phyloP scores from a whole-genome alignment of 2,797 vertebrate species.

The Coregonus suidteri region DNA sequence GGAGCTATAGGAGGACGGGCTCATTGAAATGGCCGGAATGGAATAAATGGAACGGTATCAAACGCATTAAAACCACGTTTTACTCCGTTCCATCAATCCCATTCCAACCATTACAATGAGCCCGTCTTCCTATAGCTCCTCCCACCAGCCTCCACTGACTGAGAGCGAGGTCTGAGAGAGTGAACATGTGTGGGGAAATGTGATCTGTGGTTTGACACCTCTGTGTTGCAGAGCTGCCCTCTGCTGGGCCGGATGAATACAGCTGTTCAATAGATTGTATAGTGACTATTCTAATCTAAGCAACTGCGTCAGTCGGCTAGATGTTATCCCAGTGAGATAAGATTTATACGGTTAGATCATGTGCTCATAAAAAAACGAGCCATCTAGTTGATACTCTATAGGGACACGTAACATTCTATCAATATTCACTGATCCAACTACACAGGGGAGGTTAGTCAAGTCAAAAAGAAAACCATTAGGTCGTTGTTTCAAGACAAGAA shows the following conservation, averaged over 20 bases:
- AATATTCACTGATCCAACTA: not conserved
- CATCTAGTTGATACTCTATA: not conserved
- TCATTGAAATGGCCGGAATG: too few relatives aligned
- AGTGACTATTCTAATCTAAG: slow-evolving; percentile 3
- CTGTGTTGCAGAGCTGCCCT: slow-evolving; percentile 65
- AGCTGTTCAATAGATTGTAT: slow-evolving; percentile 33
- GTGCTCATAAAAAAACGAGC: not conserved
- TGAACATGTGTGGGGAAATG: slow-evolving; percentile 34
- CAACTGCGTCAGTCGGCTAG: slow-evolving; percentile 11
- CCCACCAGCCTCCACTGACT: too few relatives aligned
- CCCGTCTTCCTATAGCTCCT: too few relatives aligned
- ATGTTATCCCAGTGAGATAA: slow-evolving; percentile 20
- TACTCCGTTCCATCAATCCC: too few relatives aligned
- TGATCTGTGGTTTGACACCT: slow-evolving; percentile 23
- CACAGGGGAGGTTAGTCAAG: not conserved
- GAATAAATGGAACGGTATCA: too few relatives aligned
- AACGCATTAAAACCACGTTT: too few relatives aligned
- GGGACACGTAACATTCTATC: not conserved
- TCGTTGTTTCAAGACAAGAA: not conserved
- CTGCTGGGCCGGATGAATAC: slow-evolving; percentile 65
- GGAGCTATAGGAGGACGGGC: too few relatives aligned
- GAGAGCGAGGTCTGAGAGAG: not conserved
- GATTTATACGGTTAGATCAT: slow-evolving; percentile 3
- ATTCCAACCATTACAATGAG: too few relatives aligned
- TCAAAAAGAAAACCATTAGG: not conserved